These are phyloP conservation scores for Aquatica leii DNA, from an alignment of 2,888 invertebrate species.

Conservation along the genomic window DNA sequence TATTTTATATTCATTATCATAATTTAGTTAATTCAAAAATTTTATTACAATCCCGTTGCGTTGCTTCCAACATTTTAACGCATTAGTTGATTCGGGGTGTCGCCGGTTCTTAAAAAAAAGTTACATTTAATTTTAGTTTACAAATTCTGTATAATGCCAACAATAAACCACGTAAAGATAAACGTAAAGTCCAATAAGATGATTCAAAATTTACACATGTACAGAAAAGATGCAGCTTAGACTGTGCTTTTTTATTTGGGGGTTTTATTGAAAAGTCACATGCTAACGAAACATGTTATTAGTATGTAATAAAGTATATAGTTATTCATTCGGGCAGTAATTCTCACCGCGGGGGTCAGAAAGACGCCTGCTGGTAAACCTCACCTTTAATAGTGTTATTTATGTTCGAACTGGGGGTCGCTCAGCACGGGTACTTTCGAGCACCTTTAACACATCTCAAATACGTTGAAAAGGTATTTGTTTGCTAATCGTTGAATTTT, in stretches of 20 bases:
- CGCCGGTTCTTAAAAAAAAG: conserved; percentile 12
- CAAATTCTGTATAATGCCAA: conserved; percentile 36
- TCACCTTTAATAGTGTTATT: conserved; percentile 64
- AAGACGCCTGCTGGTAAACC: conserved; percentile 60
- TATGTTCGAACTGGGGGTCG: conserved; percentile 57
- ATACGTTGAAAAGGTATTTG: conserved; percentile 49
- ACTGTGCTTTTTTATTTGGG: conserved; percentile 54
- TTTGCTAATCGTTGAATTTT: conserved; percentile 46
- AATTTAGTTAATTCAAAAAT: too few species aligned
- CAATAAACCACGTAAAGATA: conserved; percentile 43
- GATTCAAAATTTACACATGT: conserved; percentile 49
- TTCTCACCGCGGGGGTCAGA: conserved; percentile 59
- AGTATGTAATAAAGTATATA: conserved; percentile 63
- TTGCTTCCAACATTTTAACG: too few species aligned
- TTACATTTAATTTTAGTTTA: conserved; percentile 29
- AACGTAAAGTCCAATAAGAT: conserved; percentile 41
- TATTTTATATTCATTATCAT: too few species aligned
- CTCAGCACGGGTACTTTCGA: conserved; percentile 48
- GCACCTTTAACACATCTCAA: conserved; percentile 48
- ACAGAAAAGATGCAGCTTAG: conserved; percentile 43
- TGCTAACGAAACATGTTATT: conserved; percentile 61
- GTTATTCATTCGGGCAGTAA: conserved; percentile 63
- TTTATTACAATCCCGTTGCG: too few species aligned
- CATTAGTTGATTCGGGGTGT: too few species aligned
- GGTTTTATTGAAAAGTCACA: conserved; percentile 53